These are phyloP conservation scores for Elysia crispata DNA, from an alignment of 2,888 invertebrate species.

Conservation along the genomic window DNA sequence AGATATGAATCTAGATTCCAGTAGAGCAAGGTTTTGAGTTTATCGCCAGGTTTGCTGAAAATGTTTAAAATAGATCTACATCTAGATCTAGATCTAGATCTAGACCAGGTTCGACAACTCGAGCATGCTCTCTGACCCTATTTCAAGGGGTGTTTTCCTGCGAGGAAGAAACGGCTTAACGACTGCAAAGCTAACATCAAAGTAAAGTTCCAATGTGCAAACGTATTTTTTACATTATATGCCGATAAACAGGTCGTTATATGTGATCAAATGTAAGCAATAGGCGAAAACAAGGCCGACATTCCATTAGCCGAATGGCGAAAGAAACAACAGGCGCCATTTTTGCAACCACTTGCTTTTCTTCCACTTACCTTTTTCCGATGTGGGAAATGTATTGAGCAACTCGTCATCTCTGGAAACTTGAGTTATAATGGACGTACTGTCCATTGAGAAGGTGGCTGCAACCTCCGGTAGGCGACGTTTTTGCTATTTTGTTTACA, in stretches of 20 bases:
- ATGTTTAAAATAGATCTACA: background rate
- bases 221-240: background rate
- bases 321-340: slow-evolving; percentile 59
- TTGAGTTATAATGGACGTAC: slow-evolving; percentile 99
- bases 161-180: background rate
- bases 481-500: slow-evolving; percentile 51
- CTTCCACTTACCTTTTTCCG: slow-evolving; percentile 89
- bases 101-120: background rate
- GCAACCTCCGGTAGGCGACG: slow-evolving; percentile 58
- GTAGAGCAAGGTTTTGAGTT: background rate
- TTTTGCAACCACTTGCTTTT: slow-evolving; percentile 60
- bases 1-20: background rate
- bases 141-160: background rate
- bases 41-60: background rate
- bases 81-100: background rate
- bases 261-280: background rate
- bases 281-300: slow-evolving; percentile 9
- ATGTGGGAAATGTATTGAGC: slow-evolving; percentile 90
- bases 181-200: background rate
- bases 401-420: slow-evolving; percentile 98
- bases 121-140: background rate
- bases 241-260: too few relatives aligned
- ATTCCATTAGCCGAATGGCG: slow-evolving; percentile 45
- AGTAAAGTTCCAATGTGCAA: background rate
- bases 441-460: slow-evolving; percentile 83